Evolutionary conservation across 1,140 invertebrate genomes (phyloP).

Genomic region (Brachionus calyciflorus): DNA sequence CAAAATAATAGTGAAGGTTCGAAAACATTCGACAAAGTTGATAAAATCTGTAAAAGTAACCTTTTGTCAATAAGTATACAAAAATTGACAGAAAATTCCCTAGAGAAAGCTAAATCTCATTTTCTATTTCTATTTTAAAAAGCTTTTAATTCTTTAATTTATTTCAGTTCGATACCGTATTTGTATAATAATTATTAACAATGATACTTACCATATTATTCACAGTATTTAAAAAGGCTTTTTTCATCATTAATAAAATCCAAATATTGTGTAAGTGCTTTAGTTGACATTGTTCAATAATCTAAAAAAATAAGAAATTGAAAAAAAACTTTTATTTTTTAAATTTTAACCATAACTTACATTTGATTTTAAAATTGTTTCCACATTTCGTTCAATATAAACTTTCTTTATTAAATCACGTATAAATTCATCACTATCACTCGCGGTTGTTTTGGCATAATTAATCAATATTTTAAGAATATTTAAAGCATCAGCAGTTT

Average conservation of each 20-base stretch:
- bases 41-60: no score
- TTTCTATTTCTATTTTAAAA: not conserved
- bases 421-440: not conserved
- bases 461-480: conserved; percentile 13
- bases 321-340: no score
- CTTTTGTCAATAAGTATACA: no score
- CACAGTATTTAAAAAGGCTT: not conserved
- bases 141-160: not conserved
- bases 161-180: no score
- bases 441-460: conserved; percentile 17
- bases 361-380: not conserved
- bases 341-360: no score
- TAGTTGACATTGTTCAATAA: not conserved
- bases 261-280: conserved; percentile 2
- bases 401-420: not conserved
- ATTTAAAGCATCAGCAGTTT: conserved; percentile 8
- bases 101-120: no score
- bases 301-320: not conserved
- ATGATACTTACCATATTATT: conserved; percentile 3
- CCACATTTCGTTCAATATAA: not conserved
- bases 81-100: no score
- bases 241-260: conserved; percentile 5
- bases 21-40: no score
- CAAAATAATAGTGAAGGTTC: no score
- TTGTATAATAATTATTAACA: no score